These are phyloP conservation scores for Tromatobia lineatoria DNA, from an alignment of 2,888 invertebrate genomes.

Conservation along the genomic window DNA sequence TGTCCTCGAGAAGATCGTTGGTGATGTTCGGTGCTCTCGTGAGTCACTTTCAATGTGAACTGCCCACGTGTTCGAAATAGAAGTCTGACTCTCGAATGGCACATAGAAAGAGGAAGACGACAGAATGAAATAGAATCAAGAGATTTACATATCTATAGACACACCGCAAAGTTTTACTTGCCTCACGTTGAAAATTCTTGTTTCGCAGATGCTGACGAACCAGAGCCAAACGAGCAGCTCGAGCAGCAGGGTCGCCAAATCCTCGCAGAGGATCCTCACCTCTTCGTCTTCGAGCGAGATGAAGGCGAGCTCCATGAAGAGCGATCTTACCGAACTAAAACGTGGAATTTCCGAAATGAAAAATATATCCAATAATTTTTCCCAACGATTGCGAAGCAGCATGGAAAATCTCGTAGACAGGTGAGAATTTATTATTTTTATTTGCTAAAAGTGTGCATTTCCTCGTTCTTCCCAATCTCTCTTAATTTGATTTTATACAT, in stretches of 20 bases:
- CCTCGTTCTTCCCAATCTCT: too few relatives aligned
- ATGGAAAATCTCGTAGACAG: slow-evolving; percentile 93
- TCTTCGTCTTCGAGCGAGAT: slow-evolving; percentile 88
- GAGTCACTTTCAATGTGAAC: slow-evolving; percentile 56
- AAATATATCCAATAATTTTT: slow-evolving; percentile 87
- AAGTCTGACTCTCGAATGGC: slow-evolving; percentile 57
- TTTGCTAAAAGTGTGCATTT: too few relatives aligned
- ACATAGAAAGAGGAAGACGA: slow-evolving; percentile 35
- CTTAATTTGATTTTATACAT: too few relatives aligned
- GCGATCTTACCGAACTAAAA: slow-evolving; percentile 92
- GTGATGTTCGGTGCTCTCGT: slow-evolving; percentile 50
- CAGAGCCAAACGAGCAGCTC: slow-evolving; percentile 87
- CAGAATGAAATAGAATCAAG: slow-evolving; percentile 46
- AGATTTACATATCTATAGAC: not conserved
- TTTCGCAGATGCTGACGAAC: slow-evolving; percentile 82
- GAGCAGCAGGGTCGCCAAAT: slow-evolving; percentile 86
- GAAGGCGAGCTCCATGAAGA: slow-evolving; percentile 94
- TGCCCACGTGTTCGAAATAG: slow-evolving; percentile 62
- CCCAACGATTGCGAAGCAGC: slow-evolving; percentile 89
- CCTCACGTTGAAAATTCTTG: slow-evolving; percentile 56
- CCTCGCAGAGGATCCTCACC: slow-evolving; percentile 87
- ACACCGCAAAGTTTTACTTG: not conserved
- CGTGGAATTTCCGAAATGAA: slow-evolving; percentile 96
- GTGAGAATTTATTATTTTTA: too few relatives aligned
- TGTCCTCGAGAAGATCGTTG: slow-evolving; percentile 28